Conservation (phyloP, 1,140 invertebrate genomes). For the Papilio machaon region DNA sequence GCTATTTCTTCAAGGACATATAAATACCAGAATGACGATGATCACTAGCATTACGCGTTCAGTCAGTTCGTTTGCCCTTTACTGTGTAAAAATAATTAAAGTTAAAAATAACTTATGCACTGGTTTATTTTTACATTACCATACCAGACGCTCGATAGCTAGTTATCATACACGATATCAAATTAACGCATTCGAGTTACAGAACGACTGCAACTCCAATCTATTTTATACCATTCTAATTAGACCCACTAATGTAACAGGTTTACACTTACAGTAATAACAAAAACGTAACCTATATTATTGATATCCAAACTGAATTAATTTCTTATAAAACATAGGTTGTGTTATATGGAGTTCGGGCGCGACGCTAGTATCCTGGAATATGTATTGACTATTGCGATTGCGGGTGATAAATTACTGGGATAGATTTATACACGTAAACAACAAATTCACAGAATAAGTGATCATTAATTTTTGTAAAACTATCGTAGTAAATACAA, state of each 20-base stretch:
- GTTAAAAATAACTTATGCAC: slow-evolving; percentile 26
- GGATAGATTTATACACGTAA: too few relatives aligned
- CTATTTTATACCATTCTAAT: slow-evolving; percentile 1
- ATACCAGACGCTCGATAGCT: slow-evolving; percentile 7
- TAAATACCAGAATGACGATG: neutral
- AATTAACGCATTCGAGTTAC: slow-evolving; percentile 14
- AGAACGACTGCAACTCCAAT: neutral
- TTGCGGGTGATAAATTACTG: too few relatives aligned
- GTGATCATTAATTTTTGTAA: too few relatives aligned
- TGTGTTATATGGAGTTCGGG: too few relatives aligned
- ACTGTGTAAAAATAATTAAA: slow-evolving; percentile 12
- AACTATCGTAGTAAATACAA: neutral
- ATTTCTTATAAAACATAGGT: too few relatives aligned
- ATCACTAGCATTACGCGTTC: neutral
- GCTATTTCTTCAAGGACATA: neutral
- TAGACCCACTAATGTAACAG: neutral
- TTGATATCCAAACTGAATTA: neutral
- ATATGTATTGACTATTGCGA: too few relatives aligned
- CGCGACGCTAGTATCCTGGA: too few relatives aligned
- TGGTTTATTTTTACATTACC: slow-evolving; percentile 26
- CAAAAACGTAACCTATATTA: neutral
- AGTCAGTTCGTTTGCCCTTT: slow-evolving; percentile 1
- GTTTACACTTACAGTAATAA: neutral
- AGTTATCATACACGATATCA: slow-evolving; percentile 15
- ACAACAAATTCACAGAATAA: too few relatives aligned